Base-by-base conservation (phyloP, 2,113 vertebrate genomes). In the Leptobrachium leishanense region DNA sequence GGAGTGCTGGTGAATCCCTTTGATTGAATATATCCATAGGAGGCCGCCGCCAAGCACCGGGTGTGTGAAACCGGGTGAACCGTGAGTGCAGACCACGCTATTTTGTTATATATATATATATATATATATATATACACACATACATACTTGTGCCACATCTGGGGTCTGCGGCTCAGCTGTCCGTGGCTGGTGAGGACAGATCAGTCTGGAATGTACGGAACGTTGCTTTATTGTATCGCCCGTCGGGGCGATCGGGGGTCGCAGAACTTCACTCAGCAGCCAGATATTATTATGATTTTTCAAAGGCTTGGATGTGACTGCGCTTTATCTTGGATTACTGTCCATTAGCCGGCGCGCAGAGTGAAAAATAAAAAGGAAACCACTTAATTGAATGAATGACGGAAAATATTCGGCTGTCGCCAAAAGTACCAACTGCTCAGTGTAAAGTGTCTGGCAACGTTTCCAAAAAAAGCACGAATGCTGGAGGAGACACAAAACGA, bases 371-470 rank as follows among this genome's bases (percentile, higher is more conserved):
- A 54, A 59, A 72, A 72, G 53, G 46, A 59, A 74, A 68, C 44
- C n/a, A 15, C 68, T 68, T 68, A 74, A 80, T 73, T 80, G 70
- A 80, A 67, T 74, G 9, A 80, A 67, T 74, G 9, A 39, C 15
- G 63, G 43, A 41, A 40, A 53, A 80, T 59, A 67, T 68, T 46
- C 6, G 44, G 20, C 77, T 74, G 63, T 80, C 77, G 74, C 15
- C 70, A 62, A 1, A 6, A 7, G 40, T 40, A 54, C 77, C 71
- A 80, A 73, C 77, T 79, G 77, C 12, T 67, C 69, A 39, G 43
- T 66, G 57, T 31, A 31, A 31, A 31, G 20, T 31, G 20, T 31
- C 20, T 31, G 20, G 20, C 20, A 31, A 31, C 20, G 20, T 31
- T 31, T 31, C 20, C 20, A 31, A 31, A 31, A 31, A 31, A 31